These are phyloP conservation scores for Prietella phreatophila DNA, from an alignment of 2,113 vertebrate species.

Conservation along the genomic window DNA sequence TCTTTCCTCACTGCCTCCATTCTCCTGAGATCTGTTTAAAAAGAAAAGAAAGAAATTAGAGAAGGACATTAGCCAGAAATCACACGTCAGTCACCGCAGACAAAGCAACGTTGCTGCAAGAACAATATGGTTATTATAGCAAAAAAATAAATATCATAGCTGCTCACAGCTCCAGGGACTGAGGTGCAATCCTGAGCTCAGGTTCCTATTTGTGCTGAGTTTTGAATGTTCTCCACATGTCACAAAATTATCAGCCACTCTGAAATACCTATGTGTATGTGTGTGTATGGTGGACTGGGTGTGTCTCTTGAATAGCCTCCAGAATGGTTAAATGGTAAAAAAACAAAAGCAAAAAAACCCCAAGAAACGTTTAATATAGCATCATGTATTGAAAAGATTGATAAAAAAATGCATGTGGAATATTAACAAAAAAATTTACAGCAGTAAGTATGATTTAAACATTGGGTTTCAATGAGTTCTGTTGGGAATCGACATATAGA, in stretches of 20 bases:
- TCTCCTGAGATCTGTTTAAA: conserved; percentile 43
- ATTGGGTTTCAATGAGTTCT: background rate
- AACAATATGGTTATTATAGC: background rate
- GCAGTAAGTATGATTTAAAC: background rate
- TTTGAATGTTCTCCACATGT: background rate
- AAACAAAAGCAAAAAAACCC: background rate
- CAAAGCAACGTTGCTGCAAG: background rate
- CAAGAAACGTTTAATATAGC: background rate
- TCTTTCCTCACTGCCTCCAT: conserved; percentile 54
- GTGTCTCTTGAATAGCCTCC: background rate
- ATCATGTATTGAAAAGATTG: background rate
- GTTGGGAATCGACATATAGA: background rate
- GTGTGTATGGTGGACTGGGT: background rate
- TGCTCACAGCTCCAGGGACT: background rate
- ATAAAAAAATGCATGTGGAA: background rate
- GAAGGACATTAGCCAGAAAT: background rate
- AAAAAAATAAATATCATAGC: background rate
- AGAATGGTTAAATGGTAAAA: background rate
- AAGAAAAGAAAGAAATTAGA: conserved; percentile 16
- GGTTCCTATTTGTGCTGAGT: background rate
- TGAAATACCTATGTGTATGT: background rate
- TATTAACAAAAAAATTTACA: background rate
- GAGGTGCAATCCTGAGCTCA: background rate
- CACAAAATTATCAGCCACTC: background rate
- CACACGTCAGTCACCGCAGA: background rate